phyloP scores from a whole-genome alignment of 2,113 vertebrate genomes.

The Nannospalax galili region DNA sequence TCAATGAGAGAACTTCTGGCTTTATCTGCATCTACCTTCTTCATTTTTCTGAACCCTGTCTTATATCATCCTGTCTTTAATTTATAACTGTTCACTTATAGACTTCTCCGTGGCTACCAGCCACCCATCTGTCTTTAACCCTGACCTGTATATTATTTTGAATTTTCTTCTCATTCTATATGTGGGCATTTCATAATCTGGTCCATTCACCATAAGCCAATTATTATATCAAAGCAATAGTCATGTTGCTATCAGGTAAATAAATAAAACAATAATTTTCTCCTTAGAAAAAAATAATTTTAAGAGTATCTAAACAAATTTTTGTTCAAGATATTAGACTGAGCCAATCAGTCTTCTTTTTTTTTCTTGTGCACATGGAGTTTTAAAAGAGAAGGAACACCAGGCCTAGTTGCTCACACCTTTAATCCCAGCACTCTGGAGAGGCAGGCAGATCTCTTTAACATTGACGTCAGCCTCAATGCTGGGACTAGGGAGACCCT shows the following conservation, averaged over 20 bases:
- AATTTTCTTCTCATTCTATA: background rate
- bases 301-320: background rate
- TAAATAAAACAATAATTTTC: background rate
- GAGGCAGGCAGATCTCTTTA: no score
- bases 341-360: background rate
- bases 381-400: background rate
- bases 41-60: background rate
- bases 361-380: background rate
- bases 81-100: background rate
- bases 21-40: background rate
- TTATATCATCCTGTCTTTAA: background rate
- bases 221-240: background rate
- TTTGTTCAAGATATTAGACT: background rate
- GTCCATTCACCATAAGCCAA: no score
- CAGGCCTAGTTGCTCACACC: no score
- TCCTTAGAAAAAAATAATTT: background rate
- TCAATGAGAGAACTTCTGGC: background rate
- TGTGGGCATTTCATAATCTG: background rate
- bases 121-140: background rate
- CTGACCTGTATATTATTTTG: background rate
- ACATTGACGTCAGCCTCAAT: no score
- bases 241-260: background rate
- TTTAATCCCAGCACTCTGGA: no score
- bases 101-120: rapidly evolving
- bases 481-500: no score